phyloP scores from a whole-genome alignment of 2,888 invertebrate species.

The Amphipoea oculea region DNA sequence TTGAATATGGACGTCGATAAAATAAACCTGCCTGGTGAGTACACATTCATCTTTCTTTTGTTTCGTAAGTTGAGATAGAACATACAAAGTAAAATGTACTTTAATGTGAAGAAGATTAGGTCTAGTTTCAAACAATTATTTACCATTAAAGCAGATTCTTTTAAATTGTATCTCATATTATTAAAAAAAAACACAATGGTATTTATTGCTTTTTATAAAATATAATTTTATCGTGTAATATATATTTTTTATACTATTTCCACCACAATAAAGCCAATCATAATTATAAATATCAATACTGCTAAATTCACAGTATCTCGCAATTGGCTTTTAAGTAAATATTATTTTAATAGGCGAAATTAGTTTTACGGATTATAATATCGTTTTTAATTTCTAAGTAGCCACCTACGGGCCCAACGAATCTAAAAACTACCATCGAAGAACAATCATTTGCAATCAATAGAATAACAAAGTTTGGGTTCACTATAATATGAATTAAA shows the following conservation, averaged over 20 bases:
- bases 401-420: not conserved
- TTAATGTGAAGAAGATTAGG: not conserved
- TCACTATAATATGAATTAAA: not conserved
- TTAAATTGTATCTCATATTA: slow-evolving; percentile 9
- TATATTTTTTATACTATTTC: slow-evolving; percentile 18
- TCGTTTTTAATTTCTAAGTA: not conserved
- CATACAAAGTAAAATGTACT: slow-evolving; percentile 14
- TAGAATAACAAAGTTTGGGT: not conserved
- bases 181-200: not conserved
- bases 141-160: not conserved
- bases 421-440: not conserved
- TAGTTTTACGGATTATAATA: slow-evolving; percentile 37
- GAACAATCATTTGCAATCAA: not conserved
- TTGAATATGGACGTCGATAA: slow-evolving; percentile 86
- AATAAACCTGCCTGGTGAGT: slow-evolving; percentile 81
- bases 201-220: slow-evolving; percentile 31
- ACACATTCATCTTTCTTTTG: not conserved
- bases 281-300: slow-evolving; percentile 22
- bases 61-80: not conserved
- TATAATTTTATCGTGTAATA: slow-evolving; percentile 18
- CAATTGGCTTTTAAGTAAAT: slow-evolving; percentile 38
- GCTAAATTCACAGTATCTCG: slow-evolving; percentile 46
- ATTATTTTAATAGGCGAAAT: slow-evolving; percentile 8
- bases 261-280: slow-evolving; percentile 16
- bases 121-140: slow-evolving; percentile 23